phyloP scores from a whole-genome alignment of 2,797 vertebrate species.

The Sebastes steindachneri region DNA sequence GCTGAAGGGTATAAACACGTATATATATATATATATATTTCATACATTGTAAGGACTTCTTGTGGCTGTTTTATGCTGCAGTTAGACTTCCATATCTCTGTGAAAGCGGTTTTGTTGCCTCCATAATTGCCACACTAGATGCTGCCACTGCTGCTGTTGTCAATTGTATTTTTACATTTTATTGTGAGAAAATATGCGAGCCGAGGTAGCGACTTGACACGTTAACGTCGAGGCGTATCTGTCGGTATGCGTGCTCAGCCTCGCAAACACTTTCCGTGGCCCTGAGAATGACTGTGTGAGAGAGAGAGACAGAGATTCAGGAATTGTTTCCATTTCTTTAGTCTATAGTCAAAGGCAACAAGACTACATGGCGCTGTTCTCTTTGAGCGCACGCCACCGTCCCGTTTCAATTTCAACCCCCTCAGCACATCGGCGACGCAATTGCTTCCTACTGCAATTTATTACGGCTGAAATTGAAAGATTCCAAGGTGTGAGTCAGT shows the following conservation, averaged over 20 bases:
- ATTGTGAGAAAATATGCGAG: conserved; percentile 25
- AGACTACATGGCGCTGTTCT: conserved; percentile 35
- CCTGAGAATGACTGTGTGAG: background rate
- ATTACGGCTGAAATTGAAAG: conserved; percentile 74
- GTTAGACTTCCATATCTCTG: conserved; percentile 6
- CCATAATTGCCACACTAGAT: conserved; percentile 39
- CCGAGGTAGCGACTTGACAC: conserved; percentile 26
- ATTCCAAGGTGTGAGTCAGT: conserved; percentile 72
- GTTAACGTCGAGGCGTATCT: conserved; percentile 15
- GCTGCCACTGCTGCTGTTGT: conserved; percentile 7
- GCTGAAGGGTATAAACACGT: background rate
- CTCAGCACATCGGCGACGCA: conserved; percentile 73
- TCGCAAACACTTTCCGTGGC: conserved; percentile 24
- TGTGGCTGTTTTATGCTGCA: background rate
- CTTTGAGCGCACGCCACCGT: conserved; percentile 64
- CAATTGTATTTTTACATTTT: conserved; percentile 7
- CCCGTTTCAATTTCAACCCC: conserved; percentile 78
- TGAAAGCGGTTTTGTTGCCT: conserved; percentile 40
- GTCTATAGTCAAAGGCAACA: conserved; percentile 34
- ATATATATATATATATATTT: background rate
- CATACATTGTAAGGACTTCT: background rate
- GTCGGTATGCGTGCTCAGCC: conserved; percentile 23
- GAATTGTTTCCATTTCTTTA: conserved; percentile 65
- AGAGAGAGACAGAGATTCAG: conserved; percentile 13
- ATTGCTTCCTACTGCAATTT: conserved; percentile 78